Evolutionary conservation across 2,113 vertebrate genomes (phyloP), one percentile per base, ranked within the genome.

Genomic region (Prochilodus magdalenae): DNA sequence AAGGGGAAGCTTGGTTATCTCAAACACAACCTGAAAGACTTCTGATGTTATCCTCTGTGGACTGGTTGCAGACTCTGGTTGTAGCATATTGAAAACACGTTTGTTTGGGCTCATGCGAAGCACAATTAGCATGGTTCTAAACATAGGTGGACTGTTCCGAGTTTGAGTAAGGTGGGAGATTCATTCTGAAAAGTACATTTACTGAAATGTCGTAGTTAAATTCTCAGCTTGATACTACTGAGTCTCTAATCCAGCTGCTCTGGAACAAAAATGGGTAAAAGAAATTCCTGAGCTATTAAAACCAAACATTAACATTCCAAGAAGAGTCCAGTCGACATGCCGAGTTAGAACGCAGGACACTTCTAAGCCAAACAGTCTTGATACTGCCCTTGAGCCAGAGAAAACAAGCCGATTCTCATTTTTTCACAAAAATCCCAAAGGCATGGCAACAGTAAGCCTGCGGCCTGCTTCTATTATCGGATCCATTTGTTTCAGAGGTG

Each of bases 111-210:
- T 7, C 30, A 24, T 12, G 22, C 60, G 16, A 67, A 77, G 27
- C 18, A 51, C 7, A 51, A 36, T 33, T 22, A 80, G 36, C 44
- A 44, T 22, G 72, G 27, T 15, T 8, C 8, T 72, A 49, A 29
- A 79, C 26, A n/a, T 14, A 62, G 16, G 40, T 0, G 12, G 29
- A 20, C 20, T 30, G 24, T 76, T 76, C 73, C 51, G 47, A 24
- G 7, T 29, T 75, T 60, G 24, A 67, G 49, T 53, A 36, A 49
- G 47, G 53, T 8, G 18, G 51, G 51, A n/a, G 1, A 81, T 26
- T 82, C 62, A 75, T 82, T 67, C 74, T 16, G 59, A 75, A 55
- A 75, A 18, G 51, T 29, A 33, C 63, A 59, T 75, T 47, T 79
- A 69, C 16, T 33, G 6, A 8, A 29, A 44, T 33, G 27, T 59